Conservation (phyloP, 2,888 invertebrate genomes). For the Euproctis similis region DNA sequence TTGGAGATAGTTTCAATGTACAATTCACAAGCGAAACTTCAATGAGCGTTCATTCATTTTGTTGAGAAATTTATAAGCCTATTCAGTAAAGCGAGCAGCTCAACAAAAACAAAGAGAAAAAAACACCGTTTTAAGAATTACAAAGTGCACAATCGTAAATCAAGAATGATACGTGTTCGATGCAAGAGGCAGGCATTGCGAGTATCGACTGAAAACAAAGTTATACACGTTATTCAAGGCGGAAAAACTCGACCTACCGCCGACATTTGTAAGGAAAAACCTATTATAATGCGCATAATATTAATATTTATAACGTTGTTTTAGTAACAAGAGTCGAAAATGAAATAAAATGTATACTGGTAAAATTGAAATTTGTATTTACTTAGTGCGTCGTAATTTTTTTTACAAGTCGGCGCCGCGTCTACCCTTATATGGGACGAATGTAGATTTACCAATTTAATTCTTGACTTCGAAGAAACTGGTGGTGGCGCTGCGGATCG, state of each 20-base stretch:
- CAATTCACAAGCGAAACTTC: constrained; percentile 43
- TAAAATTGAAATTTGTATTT: constrained; percentile 72
- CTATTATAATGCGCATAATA: constrained; percentile 65
- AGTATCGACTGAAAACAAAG: constrained; percentile 57
- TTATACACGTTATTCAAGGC: constrained; percentile 48
- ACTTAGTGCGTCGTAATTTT: constrained; percentile 54
- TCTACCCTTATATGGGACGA: constrained; percentile 51
- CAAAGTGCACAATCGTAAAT: constrained; percentile 60
- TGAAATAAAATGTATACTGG: constrained; percentile 65
- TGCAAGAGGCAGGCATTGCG: constrained; percentile 29
- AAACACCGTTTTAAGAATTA: constrained; percentile 55
- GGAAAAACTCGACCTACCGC: constrained; percentile 70
- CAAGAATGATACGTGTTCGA: constrained; percentile 35
- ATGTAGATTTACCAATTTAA: constrained; percentile 68
- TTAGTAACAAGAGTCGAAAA: constrained; percentile 57
- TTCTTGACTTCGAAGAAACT: constrained; percentile 51
- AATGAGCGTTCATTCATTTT: constrained; percentile 61
- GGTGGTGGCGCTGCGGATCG: constrained; percentile 39
- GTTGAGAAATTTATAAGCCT: constrained; percentile 67
- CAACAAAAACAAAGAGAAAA: too few species aligned
- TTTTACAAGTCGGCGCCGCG: constrained; percentile 54
- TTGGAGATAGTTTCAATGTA: too few species aligned
- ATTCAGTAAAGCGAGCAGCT: constrained; percentile 52
- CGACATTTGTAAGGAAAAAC: constrained; percentile 57
- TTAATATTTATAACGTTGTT: constrained; percentile 56